A percentile compares a stretch with the other conserved stretches of the same genome.
phyloP scores from a whole-genome alignment of 1,140 invertebrate species.

The Cotesia glomerata region DNA sequence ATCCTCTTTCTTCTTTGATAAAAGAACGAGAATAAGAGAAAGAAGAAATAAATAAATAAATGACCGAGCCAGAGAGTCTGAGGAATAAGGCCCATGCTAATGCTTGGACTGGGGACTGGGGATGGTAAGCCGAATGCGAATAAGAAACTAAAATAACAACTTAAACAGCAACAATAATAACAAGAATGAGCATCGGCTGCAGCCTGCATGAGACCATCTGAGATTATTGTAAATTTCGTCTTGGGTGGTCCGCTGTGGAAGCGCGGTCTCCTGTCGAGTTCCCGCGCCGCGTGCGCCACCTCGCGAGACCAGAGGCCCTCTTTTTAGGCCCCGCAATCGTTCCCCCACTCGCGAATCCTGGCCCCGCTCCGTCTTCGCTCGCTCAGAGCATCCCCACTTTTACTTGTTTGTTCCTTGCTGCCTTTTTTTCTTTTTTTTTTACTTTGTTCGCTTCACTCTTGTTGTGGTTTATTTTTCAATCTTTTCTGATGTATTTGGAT shows the following conservation, averaged over 20 bases:
- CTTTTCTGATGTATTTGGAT: too few relatives aligned
- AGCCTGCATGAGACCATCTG: constrained; percentile 32
- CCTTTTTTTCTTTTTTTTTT: too few relatives aligned
- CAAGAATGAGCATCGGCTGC: constrained; percentile 26
- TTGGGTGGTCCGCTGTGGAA: constrained; percentile 59
- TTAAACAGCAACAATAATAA: constrained; percentile 13
- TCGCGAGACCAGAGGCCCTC: constrained; percentile 43
- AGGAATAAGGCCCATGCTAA: neutral
- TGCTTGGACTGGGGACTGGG: neutral
- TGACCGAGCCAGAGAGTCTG: too few relatives aligned
- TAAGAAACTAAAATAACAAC: neutral
- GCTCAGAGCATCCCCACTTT: constrained; percentile 10
- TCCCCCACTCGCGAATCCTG: constrained; percentile 18
- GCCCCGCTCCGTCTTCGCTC: constrained; percentile 17
- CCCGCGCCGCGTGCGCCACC: constrained; percentile 56
- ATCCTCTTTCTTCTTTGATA: too few relatives aligned
- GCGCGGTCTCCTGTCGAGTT: constrained; percentile 54
- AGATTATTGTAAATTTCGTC: constrained; percentile 61
- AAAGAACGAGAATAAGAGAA: too few relatives aligned
- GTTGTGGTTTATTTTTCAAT: too few relatives aligned
- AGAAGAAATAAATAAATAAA: too few relatives aligned
- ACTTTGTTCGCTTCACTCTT: too few relatives aligned
- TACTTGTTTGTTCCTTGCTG: too few relatives aligned
- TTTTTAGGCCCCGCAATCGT: constrained; percentile 31
- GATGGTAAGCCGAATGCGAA: neutral